Evolutionary conservation across 1,140 invertebrate genomes (phyloP).

Genomic region (Tetramorium parvispinum): DNA sequence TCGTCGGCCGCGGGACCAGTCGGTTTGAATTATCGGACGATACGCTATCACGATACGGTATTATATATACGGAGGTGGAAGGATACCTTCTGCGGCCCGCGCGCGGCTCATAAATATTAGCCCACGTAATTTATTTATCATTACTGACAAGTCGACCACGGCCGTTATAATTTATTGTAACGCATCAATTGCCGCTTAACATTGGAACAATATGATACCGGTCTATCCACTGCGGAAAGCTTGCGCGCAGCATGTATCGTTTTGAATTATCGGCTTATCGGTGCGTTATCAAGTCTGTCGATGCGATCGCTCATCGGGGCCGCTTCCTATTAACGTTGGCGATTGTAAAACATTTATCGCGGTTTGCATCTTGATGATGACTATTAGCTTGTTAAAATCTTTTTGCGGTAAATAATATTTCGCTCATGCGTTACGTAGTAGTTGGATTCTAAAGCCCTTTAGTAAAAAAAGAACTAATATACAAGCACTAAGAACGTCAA

Average conservation of each 20-base stretch:
- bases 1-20: constrained; percentile 49
- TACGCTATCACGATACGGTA: constrained; percentile 54
- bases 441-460: not conserved
- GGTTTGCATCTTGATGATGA: constrained; percentile 7
- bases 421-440: not conserved
- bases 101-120: constrained; percentile 42
- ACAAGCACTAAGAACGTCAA: not conserved
- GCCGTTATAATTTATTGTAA: constrained; percentile 52
- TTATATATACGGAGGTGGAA: constrained; percentile 4
- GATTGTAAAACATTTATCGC: constrained; percentile 37
- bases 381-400: constrained; percentile 34
- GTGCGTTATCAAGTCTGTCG: constrained; percentile 9
- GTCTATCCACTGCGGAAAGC: not conserved
- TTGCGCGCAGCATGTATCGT: not conserved
- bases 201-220: constrained; percentile 5
- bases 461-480: not conserved
- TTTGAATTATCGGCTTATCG: constrained; percentile 38
- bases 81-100: constrained; percentile 52
- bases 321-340: constrained; percentile 26
- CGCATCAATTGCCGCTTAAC: constrained; percentile 41
- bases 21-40: constrained; percentile 56
- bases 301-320: constrained; percentile 7
- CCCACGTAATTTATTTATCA: constrained; percentile 54
- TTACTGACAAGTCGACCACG: constrained; percentile 41
- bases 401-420: constrained; percentile 23